Evolutionary conservation across 2,113 vertebrate species (phyloP).

Genomic region (Panurus biarmicus): DNA sequence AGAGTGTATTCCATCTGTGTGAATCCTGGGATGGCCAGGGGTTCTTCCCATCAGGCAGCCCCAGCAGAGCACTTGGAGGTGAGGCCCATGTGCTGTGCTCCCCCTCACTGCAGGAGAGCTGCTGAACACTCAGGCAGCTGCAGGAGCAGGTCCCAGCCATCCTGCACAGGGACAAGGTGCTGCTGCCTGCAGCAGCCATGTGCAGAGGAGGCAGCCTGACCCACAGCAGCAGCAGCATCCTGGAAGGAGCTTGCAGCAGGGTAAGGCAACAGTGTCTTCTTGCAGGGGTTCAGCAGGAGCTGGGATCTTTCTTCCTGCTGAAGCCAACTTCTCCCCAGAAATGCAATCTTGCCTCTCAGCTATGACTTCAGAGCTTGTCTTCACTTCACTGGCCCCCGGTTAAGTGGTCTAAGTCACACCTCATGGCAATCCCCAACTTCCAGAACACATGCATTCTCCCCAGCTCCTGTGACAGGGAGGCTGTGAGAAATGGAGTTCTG

Average conservation of each 20-base stretch:
- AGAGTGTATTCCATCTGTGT: accelerated
- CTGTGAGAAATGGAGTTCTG: not conserved
- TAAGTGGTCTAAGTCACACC: not conserved
- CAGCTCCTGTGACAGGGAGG: not conserved
- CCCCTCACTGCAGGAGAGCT: accelerated
- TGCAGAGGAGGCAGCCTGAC: not conserved
- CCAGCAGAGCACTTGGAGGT: not conserved
- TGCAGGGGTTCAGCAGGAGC: not conserved
- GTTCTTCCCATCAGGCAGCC: not conserved
- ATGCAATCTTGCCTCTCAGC: not conserved
- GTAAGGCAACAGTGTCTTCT: not conserved
- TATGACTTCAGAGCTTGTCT: not conserved
- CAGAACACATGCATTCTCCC: accelerated
- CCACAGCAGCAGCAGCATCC: not conserved
- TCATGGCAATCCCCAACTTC: accelerated
- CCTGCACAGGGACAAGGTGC: not conserved
- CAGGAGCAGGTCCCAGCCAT: not conserved
- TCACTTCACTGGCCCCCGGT: not conserved
- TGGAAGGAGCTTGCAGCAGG: not conserved
- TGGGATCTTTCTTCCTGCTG: not conserved
- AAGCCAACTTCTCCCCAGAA: not conserved
- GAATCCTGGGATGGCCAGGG: not conserved
- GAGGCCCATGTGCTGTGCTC: not conserved
- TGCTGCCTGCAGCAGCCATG: not conserved
- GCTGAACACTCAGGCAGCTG: not conserved